phyloP scores from a whole-genome alignment of 2,888 invertebrate genomes.

The Drymonia ruficornis region DNA sequence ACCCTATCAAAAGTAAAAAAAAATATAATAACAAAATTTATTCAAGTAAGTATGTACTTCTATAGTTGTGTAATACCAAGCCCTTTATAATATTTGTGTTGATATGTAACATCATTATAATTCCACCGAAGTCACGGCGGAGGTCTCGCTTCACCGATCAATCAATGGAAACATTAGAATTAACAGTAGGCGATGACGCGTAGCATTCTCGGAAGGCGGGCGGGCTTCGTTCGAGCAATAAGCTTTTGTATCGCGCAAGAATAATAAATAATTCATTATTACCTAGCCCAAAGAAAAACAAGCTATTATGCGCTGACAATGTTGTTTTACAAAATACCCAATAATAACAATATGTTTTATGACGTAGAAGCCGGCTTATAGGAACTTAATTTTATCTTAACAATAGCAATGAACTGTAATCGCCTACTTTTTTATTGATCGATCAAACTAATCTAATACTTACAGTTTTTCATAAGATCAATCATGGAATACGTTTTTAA shows the following conservation, averaged over 20 bases:
- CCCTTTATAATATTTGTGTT: slow-evolving; percentile 1
- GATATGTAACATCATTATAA: slow-evolving; percentile 16
- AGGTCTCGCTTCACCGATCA: slow-evolving; percentile 19
- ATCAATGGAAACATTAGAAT: slow-evolving; percentile 47
- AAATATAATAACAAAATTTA: no score
- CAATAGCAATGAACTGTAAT: not conserved
- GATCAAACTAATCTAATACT: not conserved
- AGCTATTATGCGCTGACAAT: slow-evolving; percentile 26
- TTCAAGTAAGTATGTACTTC: no score
- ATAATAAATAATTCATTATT: slow-evolving; percentile 51
- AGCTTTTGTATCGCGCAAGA: slow-evolving; percentile 35
- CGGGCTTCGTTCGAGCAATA: slow-evolving; percentile 35
- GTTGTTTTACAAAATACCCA: slow-evolving; percentile 25
- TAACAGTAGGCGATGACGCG: slow-evolving; percentile 44
- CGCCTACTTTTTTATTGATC: not conserved
- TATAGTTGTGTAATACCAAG: no score
- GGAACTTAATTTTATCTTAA: slow-evolving; percentile 1
- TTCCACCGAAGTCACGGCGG: slow-evolving; percentile 12
- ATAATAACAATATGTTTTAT: slow-evolving; percentile 20
- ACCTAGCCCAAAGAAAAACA: slow-evolving; percentile 31
- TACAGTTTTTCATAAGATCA: not conserved
- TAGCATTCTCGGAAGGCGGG: slow-evolving; percentile 41
- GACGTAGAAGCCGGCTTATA: not conserved
- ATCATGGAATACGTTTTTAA: no score
- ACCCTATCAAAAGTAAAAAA: no score